phyloP scores from a whole-genome alignment of 2,113 vertebrate species.

The Cryptotis parvus region DNA sequence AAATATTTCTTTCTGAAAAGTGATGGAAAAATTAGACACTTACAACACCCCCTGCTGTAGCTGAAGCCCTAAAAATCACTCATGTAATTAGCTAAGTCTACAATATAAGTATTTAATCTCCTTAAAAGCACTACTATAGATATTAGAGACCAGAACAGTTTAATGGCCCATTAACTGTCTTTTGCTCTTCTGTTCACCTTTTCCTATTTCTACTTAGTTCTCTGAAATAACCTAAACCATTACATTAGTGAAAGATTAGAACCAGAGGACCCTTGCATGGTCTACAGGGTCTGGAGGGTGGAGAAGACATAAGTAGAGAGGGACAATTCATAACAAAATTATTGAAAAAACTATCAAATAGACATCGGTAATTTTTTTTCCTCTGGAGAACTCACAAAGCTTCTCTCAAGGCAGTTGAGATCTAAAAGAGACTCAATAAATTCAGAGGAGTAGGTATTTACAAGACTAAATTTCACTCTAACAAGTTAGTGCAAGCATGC shows the following conservation, averaged over 20 bases:
- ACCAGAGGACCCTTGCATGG: neutral
- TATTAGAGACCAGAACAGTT: neutral
- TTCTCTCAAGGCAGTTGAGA: neutral
- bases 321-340: neutral
- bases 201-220: neutral
- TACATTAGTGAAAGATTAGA: neutral
- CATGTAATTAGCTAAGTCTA: constrained; percentile 1
- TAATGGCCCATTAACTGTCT: neutral
- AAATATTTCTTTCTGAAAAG: constrained; percentile 36
- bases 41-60: neutral
- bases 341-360: neutral
- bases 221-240: neutral
- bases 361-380: neutral
- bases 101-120: constrained; percentile 4
- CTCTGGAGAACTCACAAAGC: neutral
- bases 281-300: neutral
- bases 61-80: neutral
- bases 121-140: constrained; percentile 29
- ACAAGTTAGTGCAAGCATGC: neutral
- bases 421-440: neutral
- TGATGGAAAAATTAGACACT: neutral
- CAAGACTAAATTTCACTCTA: neutral
- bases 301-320: neutral
- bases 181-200: neutral
- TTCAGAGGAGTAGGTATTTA: neutral